Base-by-base conservation (phyloP, 2,888 invertebrate genomes). In the Pycnomerus fuliginosus region DNA sequence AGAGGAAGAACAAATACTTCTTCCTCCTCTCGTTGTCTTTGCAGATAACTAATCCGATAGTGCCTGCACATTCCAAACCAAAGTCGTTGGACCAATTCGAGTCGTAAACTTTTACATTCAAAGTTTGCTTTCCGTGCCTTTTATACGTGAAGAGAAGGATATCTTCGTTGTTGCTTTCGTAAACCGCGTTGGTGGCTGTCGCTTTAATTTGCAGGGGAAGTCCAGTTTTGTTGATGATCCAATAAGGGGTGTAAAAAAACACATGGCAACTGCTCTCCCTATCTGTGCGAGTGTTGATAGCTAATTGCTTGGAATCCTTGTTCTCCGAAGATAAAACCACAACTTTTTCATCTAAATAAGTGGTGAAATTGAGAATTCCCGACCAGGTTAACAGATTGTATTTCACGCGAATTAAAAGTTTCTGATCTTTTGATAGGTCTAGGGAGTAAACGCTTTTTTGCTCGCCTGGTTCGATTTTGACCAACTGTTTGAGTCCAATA, bases 151-250 rank as follows among this genome's bases (percentile, higher is more conserved):
- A 88, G 33, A 89, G 76, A 40, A 88, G 73, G 8, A 88, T 83
- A 62, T 86, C 84, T 42, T 80, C 79, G 61, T 80, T 65, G 5
- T 53, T 50, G 34, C 62, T 64, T 52, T 80, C 80, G 64, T 80
- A 77, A 15, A 81, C 75, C 1, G 75, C 72, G 58, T 82, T 83
- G 0, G 81, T 79, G 36, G 79, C 75, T 1, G 80, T 80, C 8
- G 82, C 83, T 77, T 87, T 84, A 52, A 90, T 77, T 67, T 86
- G 85, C 52, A 94, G 69, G 2, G 92, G 90, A 48, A 93, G 72
- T 8, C 88, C 88, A 2, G 90, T 87, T 72, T 90, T 90, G 73
- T 94, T 94, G 52, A 93, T 83, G 61, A 94, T 78, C 92, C 93
- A 94, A 69, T 87, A 91, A 10, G 89, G 88, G 1, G 89, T 83